Conservation (phyloP, 2,113 vertebrate genomes). For the Sminthopsis crassicaudata region DNA sequence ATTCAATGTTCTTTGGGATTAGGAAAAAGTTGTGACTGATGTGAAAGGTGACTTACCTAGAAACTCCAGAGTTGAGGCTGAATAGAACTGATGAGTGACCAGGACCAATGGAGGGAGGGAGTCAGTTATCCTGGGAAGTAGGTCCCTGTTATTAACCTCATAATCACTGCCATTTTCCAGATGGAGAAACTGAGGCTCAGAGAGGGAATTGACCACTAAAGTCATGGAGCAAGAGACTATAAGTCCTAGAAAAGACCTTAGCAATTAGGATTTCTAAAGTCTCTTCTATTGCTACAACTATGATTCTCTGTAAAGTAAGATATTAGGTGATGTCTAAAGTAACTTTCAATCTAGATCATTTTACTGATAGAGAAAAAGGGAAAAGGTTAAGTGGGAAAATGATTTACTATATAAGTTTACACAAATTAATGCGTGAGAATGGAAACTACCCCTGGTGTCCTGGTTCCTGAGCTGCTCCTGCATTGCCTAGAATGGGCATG, state of each 20-base stretch:
- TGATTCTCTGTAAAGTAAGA: background rate
- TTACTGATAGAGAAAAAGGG: background rate
- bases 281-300: background rate
- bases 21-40: background rate
- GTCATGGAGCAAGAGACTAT: background rate
- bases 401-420: background rate
- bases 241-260: background rate
- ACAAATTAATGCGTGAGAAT: background rate
- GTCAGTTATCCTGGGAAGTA: background rate
- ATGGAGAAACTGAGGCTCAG: background rate
- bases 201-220: background rate
- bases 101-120: background rate
- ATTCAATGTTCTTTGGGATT: background rate
- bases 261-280: background rate
- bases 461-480: background rate
- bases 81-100: background rate
- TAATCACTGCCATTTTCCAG: background rate
- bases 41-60: background rate
- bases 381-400: background rate
- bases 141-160: background rate
- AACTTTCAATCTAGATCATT: background rate
- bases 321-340: background rate
- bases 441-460: background rate
- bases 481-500: background rate
- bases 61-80: background rate